Base-by-base conservation (phyloP, 2,113 vertebrate species). In the Nyctereutes procyonoides region DNA sequence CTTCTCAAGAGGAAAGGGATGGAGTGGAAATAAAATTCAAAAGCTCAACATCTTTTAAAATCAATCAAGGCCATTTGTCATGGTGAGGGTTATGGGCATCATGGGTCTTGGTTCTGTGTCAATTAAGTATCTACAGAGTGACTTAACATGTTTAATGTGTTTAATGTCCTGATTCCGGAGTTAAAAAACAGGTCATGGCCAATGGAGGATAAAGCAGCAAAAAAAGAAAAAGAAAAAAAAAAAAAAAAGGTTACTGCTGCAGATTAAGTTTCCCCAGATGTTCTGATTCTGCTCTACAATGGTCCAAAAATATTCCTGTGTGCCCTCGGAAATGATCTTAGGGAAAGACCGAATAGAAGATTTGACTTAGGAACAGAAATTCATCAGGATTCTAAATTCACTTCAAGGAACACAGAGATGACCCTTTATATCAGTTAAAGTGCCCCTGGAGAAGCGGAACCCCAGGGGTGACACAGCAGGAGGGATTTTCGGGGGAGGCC, bases 221-320 rank as follows among this genome's bases (percentile, higher is more conserved):
- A 96, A 96, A 22, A 86, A 88, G 62, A 63, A 91, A 88, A 53
- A 43, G 5, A 96, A 95, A 96, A 96, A 96, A 95, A 96, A 96
- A 22, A 86, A 88, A 65, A 63, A 91, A 88, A 53, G 4, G 63
- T 56, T n/a, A 32, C 26, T 79, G 73, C 84, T 96, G 86, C 93
- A 98, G 84, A 93, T 95, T 95, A 95, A 82, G 35, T 90, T 96
- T 83, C 97, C 97, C 91, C 26, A 93, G 83, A 93, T 79, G 43
- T 82, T 96, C 96, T 97, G 92, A 91, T 94, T 95, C 92, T 88
- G 56, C 84, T 90, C 93, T 60, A 97, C 92, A 24, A 90, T 56
- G 63, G 88, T 48, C 85, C 74, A 24, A 97, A 98, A 96, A 63
- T 93, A 95, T 43, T 79, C 73, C 81, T 51, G 43, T 38, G 63